phyloP scores from a whole-genome alignment of 1,140 invertebrate genomes.

The Drosophila paulistorum region DNA sequence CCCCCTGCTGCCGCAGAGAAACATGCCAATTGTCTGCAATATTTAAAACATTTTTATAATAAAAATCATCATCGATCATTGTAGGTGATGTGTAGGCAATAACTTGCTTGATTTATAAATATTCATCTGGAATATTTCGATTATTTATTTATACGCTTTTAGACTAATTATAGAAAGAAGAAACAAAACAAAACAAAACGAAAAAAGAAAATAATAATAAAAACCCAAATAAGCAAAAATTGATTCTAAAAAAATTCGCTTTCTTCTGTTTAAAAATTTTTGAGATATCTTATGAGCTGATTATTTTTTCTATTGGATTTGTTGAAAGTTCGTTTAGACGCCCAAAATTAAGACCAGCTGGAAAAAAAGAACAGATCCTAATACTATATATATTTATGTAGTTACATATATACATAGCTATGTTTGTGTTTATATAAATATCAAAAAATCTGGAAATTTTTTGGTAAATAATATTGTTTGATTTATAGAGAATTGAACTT shows the following conservation, averaged over 20 bases:
- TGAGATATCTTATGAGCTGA: conserved; percentile 51
- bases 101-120: conserved; percentile 57
- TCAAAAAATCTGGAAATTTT: neutral
- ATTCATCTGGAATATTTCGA: conserved; percentile 47
- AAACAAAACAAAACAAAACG: neutral
- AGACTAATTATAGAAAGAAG: conserved; percentile 38
- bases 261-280: conserved; percentile 19
- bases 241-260: neutral
- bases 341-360: conserved; percentile 3
- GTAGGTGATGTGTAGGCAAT: conserved; percentile 39
- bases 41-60: conserved; percentile 2
- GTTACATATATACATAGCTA: too few relatives aligned
- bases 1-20: neutral
- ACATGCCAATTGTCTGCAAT: conserved; percentile 10
- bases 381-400: neutral
- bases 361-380: conserved; percentile 13
- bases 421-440: neutral
- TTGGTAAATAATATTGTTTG: neutral
- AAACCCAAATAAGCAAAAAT: neutral
- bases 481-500: neutral
- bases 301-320: conserved; percentile 41
- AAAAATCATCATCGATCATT: conserved; percentile 56
- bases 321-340: conserved; percentile 17
- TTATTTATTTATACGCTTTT: conserved; percentile 58
- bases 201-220: neutral